phyloP scores from a whole-genome alignment of 2,888 invertebrate genomes.

The Catocala fraxini region DNA sequence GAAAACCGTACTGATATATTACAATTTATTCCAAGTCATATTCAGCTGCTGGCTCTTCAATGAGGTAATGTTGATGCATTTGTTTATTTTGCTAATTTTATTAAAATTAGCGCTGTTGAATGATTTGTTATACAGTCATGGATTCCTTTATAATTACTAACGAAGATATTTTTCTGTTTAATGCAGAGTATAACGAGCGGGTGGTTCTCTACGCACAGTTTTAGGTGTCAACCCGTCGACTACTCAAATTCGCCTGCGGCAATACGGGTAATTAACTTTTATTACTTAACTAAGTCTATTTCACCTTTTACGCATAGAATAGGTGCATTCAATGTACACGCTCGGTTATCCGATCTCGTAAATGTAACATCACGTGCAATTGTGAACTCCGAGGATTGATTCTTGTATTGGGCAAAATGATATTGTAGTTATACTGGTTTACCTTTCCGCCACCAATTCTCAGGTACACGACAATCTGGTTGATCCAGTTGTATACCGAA shows the following conservation, averaged over 20 bases:
- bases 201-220: slow-evolving; percentile 94
- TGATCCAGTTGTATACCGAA: too few species aligned
- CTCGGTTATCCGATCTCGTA: too few species aligned
- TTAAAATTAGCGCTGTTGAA: neutral
- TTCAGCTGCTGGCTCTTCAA: slow-evolving; percentile 92
- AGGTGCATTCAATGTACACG: too few species aligned
- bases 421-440: too few species aligned
- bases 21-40: slow-evolving; percentile 94
- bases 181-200: slow-evolving; percentile 89
- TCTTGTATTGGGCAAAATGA: too few species aligned
- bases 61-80: slow-evolving; percentile 85
- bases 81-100: slow-evolving; percentile 13
- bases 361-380: too few species aligned
- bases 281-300: too few species aligned
- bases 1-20: slow-evolving; percentile 91
- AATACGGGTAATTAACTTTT: slow-evolving; percentile 84
- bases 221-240: slow-evolving; percentile 95
- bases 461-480: too few species aligned
- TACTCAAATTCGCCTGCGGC: slow-evolving; percentile 92
- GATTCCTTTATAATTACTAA: slow-evolving; percentile 1
- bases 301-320: too few species aligned
- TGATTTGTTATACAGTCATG: neutral
- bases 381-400: too few species aligned
- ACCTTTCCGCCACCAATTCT: too few species aligned
- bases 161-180: slow-evolving; percentile 23